Evolutionary conservation across 2,797 vertebrate species (phyloP), one percentile per base, ranked within the genome.

Genomic region (Arrhamphus sclerolepis): DNA sequence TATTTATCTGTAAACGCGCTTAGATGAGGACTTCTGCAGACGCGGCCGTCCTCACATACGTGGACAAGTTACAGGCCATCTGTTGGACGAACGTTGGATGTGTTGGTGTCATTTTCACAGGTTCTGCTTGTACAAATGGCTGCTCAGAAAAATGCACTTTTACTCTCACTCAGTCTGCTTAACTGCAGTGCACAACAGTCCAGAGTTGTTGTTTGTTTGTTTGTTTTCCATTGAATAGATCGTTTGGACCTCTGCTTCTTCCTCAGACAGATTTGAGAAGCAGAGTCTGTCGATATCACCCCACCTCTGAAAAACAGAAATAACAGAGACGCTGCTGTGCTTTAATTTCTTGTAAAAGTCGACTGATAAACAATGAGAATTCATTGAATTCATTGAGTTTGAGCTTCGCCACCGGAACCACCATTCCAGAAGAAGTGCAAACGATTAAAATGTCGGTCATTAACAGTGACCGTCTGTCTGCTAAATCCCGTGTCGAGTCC

Each of bases 391-490:
- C 9, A 34, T 29, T 3, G 28, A 29, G 28, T 29, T 29, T 28
- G 26, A 28, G 26, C 26, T 7, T 28, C 26, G 26, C 26, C 3
- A 28, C 26, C 3, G 26, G 3, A 7, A 28, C 3, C n/a, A n/a
- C n/a, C n/a, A n/a, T n/a, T n/a, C n/a, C n/a, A n/a, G n/a, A n/a
- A 69, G 59, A 64, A 55, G 29, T 9, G 26, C 46, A 56, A 38
- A 56, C 6, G 4, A n/a, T 54, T 50, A 56, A 75, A 73, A 63
- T 29, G 66, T 68, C 39, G 58, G 59, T 59, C 26, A 50, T 69
- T 56, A 74, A 68, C 14, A 19, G 76, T 73, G 71, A 65, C 75
- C 75, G 17, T 78, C 86, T 86, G 86, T 89, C 84, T 87, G 88
- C 66, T 86, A 50, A 47, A 26, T 62, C 55, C 55, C 46, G 73